Evolutionary conservation across 2,888 invertebrate species (phyloP), one percentile per base, ranked within the genome.

Genomic region (Athalia rosae): DNA sequence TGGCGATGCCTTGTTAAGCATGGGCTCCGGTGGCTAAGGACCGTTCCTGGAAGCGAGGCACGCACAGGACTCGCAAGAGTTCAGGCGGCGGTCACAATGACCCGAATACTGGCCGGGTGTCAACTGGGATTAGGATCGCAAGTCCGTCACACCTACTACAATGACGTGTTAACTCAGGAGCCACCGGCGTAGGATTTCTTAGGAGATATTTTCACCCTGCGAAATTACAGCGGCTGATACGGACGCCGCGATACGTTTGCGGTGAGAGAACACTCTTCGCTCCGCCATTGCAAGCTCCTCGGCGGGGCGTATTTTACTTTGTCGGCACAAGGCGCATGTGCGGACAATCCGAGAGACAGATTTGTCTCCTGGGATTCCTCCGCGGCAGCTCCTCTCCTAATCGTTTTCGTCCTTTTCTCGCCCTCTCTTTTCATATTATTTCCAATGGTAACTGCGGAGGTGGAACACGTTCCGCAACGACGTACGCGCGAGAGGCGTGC

Each of bases 281-380:
- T 7, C 41, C 77, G 43, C 61, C 62, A 41, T 77, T 67, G 45
- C 77, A 59, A 13, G 15, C 66, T 63, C 85, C 28, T 58, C 87
- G 85, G 84, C 85, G 78, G 87, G 87, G 81, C 81, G 82, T 79
- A 81, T 81, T 79, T 82, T 79, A 83, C 88, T 89, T 89, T 89
- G 89, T 89, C 88, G 89, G 88, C 86, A 79, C 61, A 82, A 81
- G 82, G 76, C 80, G 85, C 89, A 89, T 89, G 89, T 88, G 89
- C 88, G 85, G 85, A 89, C 89, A 89, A 89, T 89, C 85, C 89
- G 80, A 79, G 81, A 84, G 86, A 86, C 87, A 89, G 89, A 89
- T 89, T 89, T 89, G 86, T 84, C 86, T 83, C 80, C 80, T 78
- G 83, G 83, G 79, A 81, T 83, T 84, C 83, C 83, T 81, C 81